Evolutionary conservation across 2,797 vertebrate genomes (phyloP), one percentile per base, ranked within the genome.

Genomic region (Hypotaenidia okinawae): DNA sequence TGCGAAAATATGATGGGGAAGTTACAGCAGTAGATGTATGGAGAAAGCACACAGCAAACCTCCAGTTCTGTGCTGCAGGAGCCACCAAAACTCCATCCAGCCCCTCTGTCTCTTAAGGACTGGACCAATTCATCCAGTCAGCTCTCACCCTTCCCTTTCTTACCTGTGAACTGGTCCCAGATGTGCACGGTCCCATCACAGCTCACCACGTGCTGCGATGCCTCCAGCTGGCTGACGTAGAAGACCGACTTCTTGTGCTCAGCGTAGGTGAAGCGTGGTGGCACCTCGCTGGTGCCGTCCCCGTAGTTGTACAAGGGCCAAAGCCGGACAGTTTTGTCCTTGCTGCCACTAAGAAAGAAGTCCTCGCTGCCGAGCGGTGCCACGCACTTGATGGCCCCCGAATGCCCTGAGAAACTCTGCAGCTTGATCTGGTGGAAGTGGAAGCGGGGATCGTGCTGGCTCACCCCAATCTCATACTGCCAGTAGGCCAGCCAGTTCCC

Each of bases 401-500:
- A 98, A 96, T 99, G 99, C 92, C 99, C 99, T 24, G 98, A 97
- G 92, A 99, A 99, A 94, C 98, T 99, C 98, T 99, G 99, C 87
- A 99, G 98, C 94, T 99, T 98, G 93, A 99, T 99, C 98, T 99
- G 99, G 96, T 99, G 99, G 97, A 99, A 99, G 98, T 99, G 99
- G 96, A 99, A 99, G 96, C 99, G 99, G 9, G 98, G 98, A 23
- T 99, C 99, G 11, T 99, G 99, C 93, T 99, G 99, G 97, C 98
- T 99, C 47, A 99, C 98, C 8, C 99, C 99, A 0, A 99, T 99
- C 98, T 99, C 99, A 1, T 99, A 99, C 95, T 99, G 99, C 99
- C 99, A 99, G 96, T 99, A 99, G 1, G 99, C 99, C 96, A 99
- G 97, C 99, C 99, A 99, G 98, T 99, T 99, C 59, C 99, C 99